A percentile compares a stretch with the other conserved stretches of the same genome.
Evolutionary conservation across 1,140 invertebrate genomes (phyloP).

Genomic region (Chlorops oryzae): DNA sequence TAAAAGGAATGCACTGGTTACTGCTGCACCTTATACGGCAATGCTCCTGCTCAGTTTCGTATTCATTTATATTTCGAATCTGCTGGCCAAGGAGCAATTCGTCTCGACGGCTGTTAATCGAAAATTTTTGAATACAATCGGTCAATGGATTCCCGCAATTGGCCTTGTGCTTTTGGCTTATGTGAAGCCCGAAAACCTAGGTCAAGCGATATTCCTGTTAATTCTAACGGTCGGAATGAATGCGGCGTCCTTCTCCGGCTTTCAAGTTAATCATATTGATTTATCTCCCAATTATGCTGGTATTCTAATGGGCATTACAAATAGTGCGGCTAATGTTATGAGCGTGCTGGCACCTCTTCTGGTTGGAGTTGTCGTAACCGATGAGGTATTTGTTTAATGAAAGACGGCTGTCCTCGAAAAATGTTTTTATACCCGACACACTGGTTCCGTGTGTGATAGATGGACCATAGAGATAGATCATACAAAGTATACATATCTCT

Average conservation of each 20-base stretch:
- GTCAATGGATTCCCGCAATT: conserved; percentile 51
- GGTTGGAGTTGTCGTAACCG: conserved; percentile 55
- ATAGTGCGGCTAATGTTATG: conserved; percentile 62
- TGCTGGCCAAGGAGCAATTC: conserved; percentile 49
- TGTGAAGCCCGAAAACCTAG: conserved; percentile 42
- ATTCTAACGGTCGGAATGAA: conserved; percentile 68
- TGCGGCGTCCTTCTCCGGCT: conserved; percentile 65
- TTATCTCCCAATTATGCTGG: conserved; percentile 67
- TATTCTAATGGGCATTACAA: conserved; percentile 59
- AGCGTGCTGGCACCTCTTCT: conserved; percentile 61
- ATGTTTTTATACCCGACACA: no score
- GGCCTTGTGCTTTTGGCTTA: conserved; percentile 57
- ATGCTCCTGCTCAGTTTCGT: conserved; percentile 62
- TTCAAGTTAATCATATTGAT: conserved; percentile 60
- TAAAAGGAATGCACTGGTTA: conserved; percentile 59
- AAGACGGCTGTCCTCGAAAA: neutral
- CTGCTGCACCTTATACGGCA: conserved; percentile 68
- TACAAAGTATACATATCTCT: no score
- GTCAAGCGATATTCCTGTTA: conserved; percentile 56
- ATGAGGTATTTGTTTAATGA: conserved; percentile 49
- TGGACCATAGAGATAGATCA: no score
- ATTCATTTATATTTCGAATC: conserved; percentile 64
- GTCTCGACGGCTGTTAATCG: conserved; percentile 50
- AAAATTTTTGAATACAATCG: conserved; percentile 62
- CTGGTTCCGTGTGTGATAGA: no score